Percentiles rank a stretch among this genome's conserved stretches.
Evolutionary conservation across 2,888 invertebrate species (phyloP).

Genomic region (Neoscelio sp.): DNA sequence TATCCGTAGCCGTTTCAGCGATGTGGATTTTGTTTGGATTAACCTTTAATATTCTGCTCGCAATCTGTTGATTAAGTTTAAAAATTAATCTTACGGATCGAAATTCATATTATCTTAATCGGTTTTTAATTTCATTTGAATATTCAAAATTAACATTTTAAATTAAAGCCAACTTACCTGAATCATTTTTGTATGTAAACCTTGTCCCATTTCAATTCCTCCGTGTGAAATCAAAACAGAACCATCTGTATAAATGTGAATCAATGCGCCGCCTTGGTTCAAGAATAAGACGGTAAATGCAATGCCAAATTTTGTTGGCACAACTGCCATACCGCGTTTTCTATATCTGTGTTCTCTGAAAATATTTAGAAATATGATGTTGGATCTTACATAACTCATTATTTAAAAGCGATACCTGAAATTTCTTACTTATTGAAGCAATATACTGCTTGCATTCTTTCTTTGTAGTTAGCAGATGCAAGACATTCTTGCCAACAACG

Average conservation of each 20-base stretch:
- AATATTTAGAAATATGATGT: slow-evolving; percentile 64
- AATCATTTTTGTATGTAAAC: slow-evolving; percentile 97
- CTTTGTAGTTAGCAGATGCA: slow-evolving; percentile 86
- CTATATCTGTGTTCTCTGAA: slow-evolving; percentile 91
- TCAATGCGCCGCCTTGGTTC: slow-evolving; percentile 94
- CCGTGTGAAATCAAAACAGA: slow-evolving; percentile 95
- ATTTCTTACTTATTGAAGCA: slow-evolving; percentile 88
- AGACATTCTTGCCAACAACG: slow-evolving; percentile 93
- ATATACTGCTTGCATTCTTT: slow-evolving; percentile 85
- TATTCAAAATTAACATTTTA: not conserved
- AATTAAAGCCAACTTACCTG: slow-evolving; percentile 84
- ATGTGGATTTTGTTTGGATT: slow-evolving; percentile 90
- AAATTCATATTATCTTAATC: too few species aligned
- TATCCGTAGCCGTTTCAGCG: slow-evolving; percentile 93
- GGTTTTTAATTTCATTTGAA: too few species aligned
- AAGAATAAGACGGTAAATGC: slow-evolving; percentile 90
- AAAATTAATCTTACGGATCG: too few species aligned
- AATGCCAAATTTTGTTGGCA: slow-evolving; percentile 94
- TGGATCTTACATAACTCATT: too few species aligned
- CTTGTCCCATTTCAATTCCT: slow-evolving; percentile 99
- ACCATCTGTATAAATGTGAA: slow-evolving; percentile 94
- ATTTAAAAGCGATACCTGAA: too few species aligned
- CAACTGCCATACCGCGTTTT: slow-evolving; percentile 92
- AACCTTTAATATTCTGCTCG: slow-evolving; percentile 89
- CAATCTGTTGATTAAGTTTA: slow-evolving; percentile 84